Evolutionary conservation across 1,140 invertebrate genomes (phyloP).

Genomic region (Dreissena polymorpha): DNA sequence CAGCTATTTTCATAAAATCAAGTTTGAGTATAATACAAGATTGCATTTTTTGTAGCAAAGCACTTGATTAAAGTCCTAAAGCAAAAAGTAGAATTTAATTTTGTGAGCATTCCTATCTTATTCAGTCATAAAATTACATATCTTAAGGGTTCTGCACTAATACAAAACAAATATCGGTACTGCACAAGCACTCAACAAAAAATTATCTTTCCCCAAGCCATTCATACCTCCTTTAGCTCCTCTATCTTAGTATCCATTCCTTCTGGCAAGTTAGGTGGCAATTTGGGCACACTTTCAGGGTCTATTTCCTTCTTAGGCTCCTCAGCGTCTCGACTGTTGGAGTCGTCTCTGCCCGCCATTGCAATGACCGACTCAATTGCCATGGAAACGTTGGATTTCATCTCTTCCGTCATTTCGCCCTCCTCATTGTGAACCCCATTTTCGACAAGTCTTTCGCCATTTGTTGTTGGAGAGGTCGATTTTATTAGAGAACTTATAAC

Average conservation of each 20-base stretch:
- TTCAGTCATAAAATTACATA: too few species aligned
- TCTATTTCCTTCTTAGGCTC: slow-evolving; percentile 54
- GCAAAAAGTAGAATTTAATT: too few species aligned
- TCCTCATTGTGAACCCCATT: slow-evolving; percentile 48
- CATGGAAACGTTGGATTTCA: slow-evolving; percentile 48
- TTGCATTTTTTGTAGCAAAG: too few species aligned
- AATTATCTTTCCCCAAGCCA: too few species aligned
- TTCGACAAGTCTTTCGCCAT: slow-evolving; percentile 27
- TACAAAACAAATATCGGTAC: too few species aligned
- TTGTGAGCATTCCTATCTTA: too few species aligned
- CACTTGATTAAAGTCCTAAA: too few species aligned
- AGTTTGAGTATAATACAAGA: too few species aligned
- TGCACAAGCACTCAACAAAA: too few species aligned
- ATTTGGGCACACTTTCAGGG: slow-evolving; percentile 78
- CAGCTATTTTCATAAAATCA: too few species aligned
- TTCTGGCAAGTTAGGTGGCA: slow-evolving; percentile 83
- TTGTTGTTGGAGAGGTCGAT: slow-evolving; percentile 23
- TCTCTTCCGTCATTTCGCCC: slow-evolving; percentile 10
- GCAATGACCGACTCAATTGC: slow-evolving; percentile 63
- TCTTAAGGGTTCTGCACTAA: too few species aligned
- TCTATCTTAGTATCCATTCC: slow-evolving; percentile 82
- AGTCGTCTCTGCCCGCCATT: slow-evolving; percentile 59
- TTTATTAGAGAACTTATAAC: slow-evolving; percentile 33
- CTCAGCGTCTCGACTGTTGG: slow-evolving; percentile 53
- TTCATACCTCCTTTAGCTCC: slow-evolving; percentile 80